Conservation (phyloP, 2,113 vertebrate species). For the Nyctibius bracteatus region DNA sequence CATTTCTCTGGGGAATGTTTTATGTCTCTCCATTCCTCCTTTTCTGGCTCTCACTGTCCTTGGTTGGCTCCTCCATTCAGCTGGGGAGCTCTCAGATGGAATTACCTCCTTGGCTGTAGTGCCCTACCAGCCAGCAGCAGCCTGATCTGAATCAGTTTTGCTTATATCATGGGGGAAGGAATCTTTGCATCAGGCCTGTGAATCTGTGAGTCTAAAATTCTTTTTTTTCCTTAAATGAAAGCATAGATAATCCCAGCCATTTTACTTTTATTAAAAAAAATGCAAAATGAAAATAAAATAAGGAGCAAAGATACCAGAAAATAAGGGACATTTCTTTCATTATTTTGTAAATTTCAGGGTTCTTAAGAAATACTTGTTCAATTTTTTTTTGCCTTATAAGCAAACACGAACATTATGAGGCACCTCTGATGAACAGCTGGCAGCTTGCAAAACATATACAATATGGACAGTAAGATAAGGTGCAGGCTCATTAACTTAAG, state of each 20-base stretch:
- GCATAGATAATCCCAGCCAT: neutral
- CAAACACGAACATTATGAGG: neutral
- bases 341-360: neutral
- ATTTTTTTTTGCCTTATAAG: slow-evolving; percentile 4
- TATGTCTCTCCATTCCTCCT: neutral
- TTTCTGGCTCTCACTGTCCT: neutral
- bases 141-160: neutral
- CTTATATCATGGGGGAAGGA: neutral
- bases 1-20: neutral
- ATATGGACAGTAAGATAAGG: slow-evolving; percentile 48
- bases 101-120: neutral
- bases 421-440: neutral
- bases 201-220: neutral
- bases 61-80: neutral
- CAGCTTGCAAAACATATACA: slow-evolving; percentile 27
- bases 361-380: neutral
- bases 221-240: neutral
- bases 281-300: neutral
- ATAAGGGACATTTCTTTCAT: neutral
- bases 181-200: neutral
- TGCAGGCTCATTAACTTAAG: slow-evolving; percentile 38
- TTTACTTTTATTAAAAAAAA: neutral
- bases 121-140: neutral
- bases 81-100: neutral
- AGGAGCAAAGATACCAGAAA: neutral